Percentiles rank a stretch among this genome's conserved stretches.
Conservation (phyloP, 1,140 invertebrate genomes). For the Drusus annulatus region DNA sequence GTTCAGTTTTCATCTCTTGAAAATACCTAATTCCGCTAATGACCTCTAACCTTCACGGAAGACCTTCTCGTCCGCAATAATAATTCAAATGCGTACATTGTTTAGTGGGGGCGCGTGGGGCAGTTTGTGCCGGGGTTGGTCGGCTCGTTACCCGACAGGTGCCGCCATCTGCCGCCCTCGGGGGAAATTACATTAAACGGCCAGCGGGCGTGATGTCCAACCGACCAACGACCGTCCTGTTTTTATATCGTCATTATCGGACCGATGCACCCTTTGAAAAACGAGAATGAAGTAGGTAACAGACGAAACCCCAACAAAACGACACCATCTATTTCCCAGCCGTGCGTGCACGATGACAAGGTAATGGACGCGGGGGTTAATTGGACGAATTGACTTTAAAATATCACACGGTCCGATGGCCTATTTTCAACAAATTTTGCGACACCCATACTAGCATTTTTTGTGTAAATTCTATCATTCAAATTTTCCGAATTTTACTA, state of each 20-base stretch:
- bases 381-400: slow-evolving; percentile 2
- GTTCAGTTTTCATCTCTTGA: too few relatives aligned
- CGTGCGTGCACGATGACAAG: neutral
- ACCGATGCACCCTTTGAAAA: slow-evolving; percentile 38
- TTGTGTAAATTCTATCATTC: too few relatives aligned
- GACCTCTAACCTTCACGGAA: too few relatives aligned
- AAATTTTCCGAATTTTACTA: too few relatives aligned
- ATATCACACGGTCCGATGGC: neutral
- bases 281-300: neutral
- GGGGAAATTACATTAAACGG: slow-evolving; percentile 57
- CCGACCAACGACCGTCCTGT: slow-evolving; percentile 27
- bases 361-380: slow-evolving; percentile 9
- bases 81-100: neutral
- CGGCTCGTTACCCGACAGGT: slow-evolving; percentile 46
- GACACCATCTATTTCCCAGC: neutral
- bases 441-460: too few relatives aligned
- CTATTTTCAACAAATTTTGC: too few relatives aligned
- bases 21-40: too few relatives aligned
- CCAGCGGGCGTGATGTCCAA: slow-evolving; percentile 27
- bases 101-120: neutral
- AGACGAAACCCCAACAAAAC: neutral
- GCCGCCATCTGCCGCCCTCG: slow-evolving; percentile 39
- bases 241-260: slow-evolving; percentile 54
- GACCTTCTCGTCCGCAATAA: too few relatives aligned
- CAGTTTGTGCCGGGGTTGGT: neutral